Conservation (phyloP, 2,797 vertebrate genomes). For the Jordanella pulchra region DNA sequence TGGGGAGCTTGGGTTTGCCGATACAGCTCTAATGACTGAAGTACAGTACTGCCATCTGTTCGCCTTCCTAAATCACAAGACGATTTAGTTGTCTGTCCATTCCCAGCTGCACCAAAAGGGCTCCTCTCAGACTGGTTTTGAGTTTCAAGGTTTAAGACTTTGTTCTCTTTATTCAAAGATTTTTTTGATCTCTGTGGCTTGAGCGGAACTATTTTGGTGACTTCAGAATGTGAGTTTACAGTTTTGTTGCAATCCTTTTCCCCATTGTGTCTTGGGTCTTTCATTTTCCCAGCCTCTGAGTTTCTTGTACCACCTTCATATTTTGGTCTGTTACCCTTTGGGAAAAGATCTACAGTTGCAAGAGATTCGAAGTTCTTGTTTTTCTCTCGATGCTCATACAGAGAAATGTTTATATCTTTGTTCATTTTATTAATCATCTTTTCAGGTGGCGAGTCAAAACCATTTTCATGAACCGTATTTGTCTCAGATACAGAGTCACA, state of each 20-base stretch:
- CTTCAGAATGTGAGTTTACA: conserved; percentile 58
- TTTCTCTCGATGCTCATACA: conserved; percentile 38
- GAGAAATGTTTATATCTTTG: conserved; percentile 40
- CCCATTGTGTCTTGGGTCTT: conserved; percentile 48
- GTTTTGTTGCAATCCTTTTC: conserved; percentile 54
- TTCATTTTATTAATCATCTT: conserved; percentile 43
- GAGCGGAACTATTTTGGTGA: conserved; percentile 76
- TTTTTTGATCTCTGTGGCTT: conserved; percentile 85
- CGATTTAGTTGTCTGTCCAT: conserved; percentile 49
- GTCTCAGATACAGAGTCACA: conserved; percentile 32
- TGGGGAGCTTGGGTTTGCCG: conserved; percentile 33
- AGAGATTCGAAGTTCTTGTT: conserved; percentile 34
- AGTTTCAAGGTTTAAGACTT: conserved; percentile 56
- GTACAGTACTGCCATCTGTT: conserved; percentile 21
- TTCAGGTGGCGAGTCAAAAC: conserved; percentile 59
- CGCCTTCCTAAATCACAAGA: conserved; percentile 47
- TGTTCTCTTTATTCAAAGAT: conserved; percentile 75
- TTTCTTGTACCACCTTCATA: conserved; percentile 31
- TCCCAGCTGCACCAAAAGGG: conserved; percentile 26
- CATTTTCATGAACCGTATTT: conserved; percentile 71
- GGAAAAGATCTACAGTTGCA: conserved; percentile 28
- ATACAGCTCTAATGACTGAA: conserved; percentile 15
- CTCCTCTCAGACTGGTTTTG: conserved; percentile 44
- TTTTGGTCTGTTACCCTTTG: conserved; percentile 19
- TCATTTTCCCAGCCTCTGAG: conserved; percentile 45